Base-by-base conservation (phyloP, 2,113 vertebrate species). In the Kobus ellipsiprymnus region DNA sequence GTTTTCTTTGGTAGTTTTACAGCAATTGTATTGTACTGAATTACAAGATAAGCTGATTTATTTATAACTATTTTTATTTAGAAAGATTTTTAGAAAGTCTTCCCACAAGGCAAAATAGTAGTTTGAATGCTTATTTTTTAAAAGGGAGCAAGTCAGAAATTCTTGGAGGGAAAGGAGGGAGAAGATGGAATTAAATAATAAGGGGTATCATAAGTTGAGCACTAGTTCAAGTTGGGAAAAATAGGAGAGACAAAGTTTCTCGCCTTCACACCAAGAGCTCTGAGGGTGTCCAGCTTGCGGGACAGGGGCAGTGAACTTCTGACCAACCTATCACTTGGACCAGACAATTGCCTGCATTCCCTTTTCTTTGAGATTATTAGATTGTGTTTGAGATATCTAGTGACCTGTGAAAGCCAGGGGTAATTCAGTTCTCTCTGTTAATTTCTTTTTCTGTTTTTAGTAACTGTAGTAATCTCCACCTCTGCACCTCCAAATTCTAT, bases 1-100 rank as follows among this genome's bases (percentile, higher is more conserved):
- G 62, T 91, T 84, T 57, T 80, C 44, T 78, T 64, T 83, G 59
- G 3, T 33, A 64, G 52, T 59, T 93, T 96, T 54, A 77, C 55
- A 71, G 55, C 8, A 52, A 59, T 80, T 62, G 0, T 29, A 50
- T 74, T 80, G 33, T 36, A 71, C 62, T 25, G n/a, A 87, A 81
- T 44, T 87, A 60, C 25, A 59, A 77, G 30, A 80, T 29, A 10
- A 48, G 11, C 55, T 90, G 33, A 81, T 77, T 85, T 40, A 52
- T 44, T 60, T 92, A 55, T 83, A 82, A 95, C 57, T n/a, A 17
- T 74, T 84, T 67, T 92, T 48, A 91, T 85, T 77, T 19, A 36
- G 74, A 77, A 89, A 86, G 6, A 85, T 23, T 71, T 92, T 67
- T 86, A 62, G 57, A 40, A 40, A 78, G 85, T 84, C 8, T 91